Base-by-base conservation (phyloP, 92 coral and sea anemone genomes). In the Actinostola sp. region DNA sequence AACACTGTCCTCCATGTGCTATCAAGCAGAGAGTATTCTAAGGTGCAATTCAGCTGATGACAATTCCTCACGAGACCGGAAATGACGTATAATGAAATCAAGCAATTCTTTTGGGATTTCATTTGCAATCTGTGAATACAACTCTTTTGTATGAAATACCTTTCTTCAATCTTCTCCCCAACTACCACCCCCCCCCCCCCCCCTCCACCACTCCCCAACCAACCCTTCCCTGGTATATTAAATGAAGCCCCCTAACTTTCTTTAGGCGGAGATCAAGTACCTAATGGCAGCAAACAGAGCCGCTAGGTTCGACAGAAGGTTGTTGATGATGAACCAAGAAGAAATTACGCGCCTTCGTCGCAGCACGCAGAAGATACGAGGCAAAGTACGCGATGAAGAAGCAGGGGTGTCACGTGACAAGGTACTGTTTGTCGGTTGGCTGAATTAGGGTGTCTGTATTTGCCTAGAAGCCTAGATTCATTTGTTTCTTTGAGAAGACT, bases 221-320 rank as follows among this genome's bases (percentile, higher is more conserved):
- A 14, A 13, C 5, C 5, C 12, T 38, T 63, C 30, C 12, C 27
- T 63, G 35, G 42, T 39, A 44, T 42, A 41, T 66, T 29, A 10
- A 53, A 1, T 59, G 38, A 25, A 2, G 20, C 29, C 0, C 39
- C 29, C 27, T 66, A 1, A 8, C 38, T 42, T 65, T 21, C n/a
- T 29, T 1, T 76, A 94, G 98, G 98, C 97, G 72, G 98, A 94
- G 84, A 94, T 94, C 67, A 92, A 94, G 60, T 93, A 92, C 34
- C 84, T 94, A 35, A 91, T 79, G 76, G 97, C 97, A 15, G 97
- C 98, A 0, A 92, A 92, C 82, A 87, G 95, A 45, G 97, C 95
- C 1, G 98, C 98, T 35, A 91, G 97, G 60, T 88, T 80, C 69
- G 97, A 91, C 62, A 91, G 98, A 13, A 82, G 87, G 38, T 86